phyloP scores from a whole-genome alignment of 2,888 invertebrate species.

The Tigriopus californicus region DNA sequence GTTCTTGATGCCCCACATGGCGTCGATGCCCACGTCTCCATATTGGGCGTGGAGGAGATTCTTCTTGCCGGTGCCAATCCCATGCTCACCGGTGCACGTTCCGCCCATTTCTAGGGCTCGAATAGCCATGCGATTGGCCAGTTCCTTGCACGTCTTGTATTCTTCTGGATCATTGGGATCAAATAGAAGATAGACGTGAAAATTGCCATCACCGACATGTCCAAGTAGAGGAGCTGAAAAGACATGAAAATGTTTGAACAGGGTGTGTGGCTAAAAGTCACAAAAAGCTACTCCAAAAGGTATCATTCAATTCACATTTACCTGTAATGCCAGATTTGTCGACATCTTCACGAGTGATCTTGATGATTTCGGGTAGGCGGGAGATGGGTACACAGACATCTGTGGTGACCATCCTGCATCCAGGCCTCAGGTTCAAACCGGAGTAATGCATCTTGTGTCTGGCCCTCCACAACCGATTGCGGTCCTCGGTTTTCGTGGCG shows the following conservation, averaged over 20 bases:
- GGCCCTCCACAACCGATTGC: slow-evolving; percentile 33
- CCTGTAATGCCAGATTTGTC: slow-evolving; percentile 23
- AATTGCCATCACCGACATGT: slow-evolving; percentile 37
- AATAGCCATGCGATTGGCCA: slow-evolving; percentile 26
- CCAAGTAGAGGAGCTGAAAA: slow-evolving; percentile 31
- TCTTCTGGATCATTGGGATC: slow-evolving; percentile 25
- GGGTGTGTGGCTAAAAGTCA: no score
- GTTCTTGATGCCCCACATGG: slow-evolving; percentile 30
- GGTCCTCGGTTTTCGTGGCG: slow-evolving; percentile 28
- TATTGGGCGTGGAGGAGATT: slow-evolving; percentile 29
- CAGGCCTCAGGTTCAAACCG: slow-evolving; percentile 27
- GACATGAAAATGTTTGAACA: no score
- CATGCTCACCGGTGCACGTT: slow-evolving; percentile 38
- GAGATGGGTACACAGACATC: slow-evolving; percentile 37
- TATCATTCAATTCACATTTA: no score
- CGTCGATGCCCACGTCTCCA: slow-evolving; percentile 26
- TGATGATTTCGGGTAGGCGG: slow-evolving; percentile 29
- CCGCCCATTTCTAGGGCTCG: slow-evolving; percentile 30
- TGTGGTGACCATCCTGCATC: slow-evolving; percentile 28
- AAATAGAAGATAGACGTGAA: slow-evolving; percentile 31
- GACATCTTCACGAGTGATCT: slow-evolving; percentile 26
- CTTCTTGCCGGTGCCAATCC: slow-evolving; percentile 33
- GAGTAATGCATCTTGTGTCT: slow-evolving; percentile 34
- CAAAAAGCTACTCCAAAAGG: no score
- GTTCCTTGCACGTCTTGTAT: slow-evolving; percentile 21